Base-by-base conservation (phyloP, 2,888 invertebrate species). In the Lasioglossum lativentre region DNA sequence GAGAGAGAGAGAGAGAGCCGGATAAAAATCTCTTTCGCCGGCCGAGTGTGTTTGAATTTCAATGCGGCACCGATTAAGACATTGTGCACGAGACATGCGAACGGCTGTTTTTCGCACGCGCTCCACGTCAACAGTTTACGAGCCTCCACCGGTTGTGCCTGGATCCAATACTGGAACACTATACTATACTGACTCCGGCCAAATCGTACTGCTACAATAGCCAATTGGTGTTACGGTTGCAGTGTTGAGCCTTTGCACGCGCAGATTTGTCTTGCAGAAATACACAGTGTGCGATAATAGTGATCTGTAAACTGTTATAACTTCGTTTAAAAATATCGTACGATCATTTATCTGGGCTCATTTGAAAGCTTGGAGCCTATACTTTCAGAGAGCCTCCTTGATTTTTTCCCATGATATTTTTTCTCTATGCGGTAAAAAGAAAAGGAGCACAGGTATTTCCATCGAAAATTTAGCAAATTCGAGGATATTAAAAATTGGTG, bases 61-160 rank as follows among this genome's bases (percentile, higher is more conserved):
- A 80, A 86, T 78, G 85, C 63, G 23, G 38, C 34, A 23, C 6
- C 56, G 85, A 86, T 86, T 85, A 85, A 86, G 85, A 85, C 85
- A 47, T 86, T 45, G 74, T n/a, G 52, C 73, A 19, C 30, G 72
- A 19, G 56, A 75, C 73, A 75, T 8, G 85, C 85, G 74, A 83
- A 30, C 68, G 56, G 47, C 45, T 76, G 80, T 80, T 86, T 85
- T 63, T 59, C 80, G 16, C 66, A 52, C 75, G 59, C 71, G 59
- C 45, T 73, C 63, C 66, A 66, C 66, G 34, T 66, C 79, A 42
- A 56, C 30, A 75, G 34, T 23, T 71, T 23, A 38, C 42, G 27
- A 14, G 12, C 40, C 52, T 27, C 16, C 40, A 27, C 42, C 40
- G 19, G 63, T 45, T 34, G 71, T 73, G 56, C 45, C 42, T 72